A percentile compares a stretch with the other conserved stretches of the same genome.
phyloP scores from a whole-genome alignment of 2,797 vertebrate genomes.

The Gallirallus australis region DNA sequence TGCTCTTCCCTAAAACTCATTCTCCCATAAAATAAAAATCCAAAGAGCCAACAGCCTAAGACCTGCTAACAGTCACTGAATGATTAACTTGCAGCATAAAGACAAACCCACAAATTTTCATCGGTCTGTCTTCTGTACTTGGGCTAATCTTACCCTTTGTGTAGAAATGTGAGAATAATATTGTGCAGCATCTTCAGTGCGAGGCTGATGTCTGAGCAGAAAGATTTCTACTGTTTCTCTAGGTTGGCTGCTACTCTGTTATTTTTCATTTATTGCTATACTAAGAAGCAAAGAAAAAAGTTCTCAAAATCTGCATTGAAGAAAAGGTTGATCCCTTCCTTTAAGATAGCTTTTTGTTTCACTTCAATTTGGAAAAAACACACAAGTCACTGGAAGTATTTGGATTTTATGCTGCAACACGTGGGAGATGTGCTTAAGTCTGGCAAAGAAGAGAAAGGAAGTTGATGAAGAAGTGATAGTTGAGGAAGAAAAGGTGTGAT shows the following conservation, averaged over 20 bases:
- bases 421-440: not conserved
- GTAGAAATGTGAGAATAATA: not conserved
- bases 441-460: not conserved
- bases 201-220: not conserved
- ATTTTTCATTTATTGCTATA: not conserved
- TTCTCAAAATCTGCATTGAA: not conserved
- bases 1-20: not conserved
- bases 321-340: not conserved
- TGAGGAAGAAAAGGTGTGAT: not conserved
- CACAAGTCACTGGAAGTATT: not conserved
- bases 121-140: not conserved
- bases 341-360: not conserved
- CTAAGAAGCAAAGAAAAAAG: not conserved
- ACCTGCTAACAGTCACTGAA: not conserved
- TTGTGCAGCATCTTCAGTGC: not conserved
- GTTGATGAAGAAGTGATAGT: not conserved
- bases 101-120: not conserved
- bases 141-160: not conserved
- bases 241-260: not conserved
- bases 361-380: not conserved
- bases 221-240: not conserved
- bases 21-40: not conserved
- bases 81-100: not conserved
- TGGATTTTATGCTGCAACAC: not conserved
- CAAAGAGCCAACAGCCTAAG: not conserved